These are phyloP conservation scores for Eriosoma lanigerum DNA, from an alignment of 1,140 invertebrate species.

Conservation along the genomic window DNA sequence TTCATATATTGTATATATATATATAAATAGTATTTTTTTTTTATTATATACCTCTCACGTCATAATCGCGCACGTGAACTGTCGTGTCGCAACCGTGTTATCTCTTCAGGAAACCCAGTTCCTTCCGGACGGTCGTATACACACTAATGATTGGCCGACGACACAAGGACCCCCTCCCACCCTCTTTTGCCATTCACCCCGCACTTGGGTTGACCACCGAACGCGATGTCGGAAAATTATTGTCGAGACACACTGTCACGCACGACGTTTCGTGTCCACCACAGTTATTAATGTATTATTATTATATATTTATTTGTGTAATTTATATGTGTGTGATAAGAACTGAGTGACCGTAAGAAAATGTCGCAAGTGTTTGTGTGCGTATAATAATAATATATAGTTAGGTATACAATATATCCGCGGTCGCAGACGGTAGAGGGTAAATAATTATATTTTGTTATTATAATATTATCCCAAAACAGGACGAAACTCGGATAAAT, in stretches of 20 bases:
- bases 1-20: not conserved
- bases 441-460: too few relatives aligned
- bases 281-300: conserved; percentile 46
- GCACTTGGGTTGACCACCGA: not conserved
- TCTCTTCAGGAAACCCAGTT: conserved; percentile 46
- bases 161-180: conserved; percentile 1
- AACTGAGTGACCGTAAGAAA: not conserved
- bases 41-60: conserved; percentile 32
- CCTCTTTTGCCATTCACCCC: not conserved
- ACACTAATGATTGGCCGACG: conserved; percentile 48
- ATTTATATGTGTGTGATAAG: conserved; percentile 34
- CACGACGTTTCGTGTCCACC: conserved; percentile 48
- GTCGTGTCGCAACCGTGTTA: conserved; percentile 40
- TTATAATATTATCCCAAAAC: too few relatives aligned
- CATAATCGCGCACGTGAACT: conserved; percentile 50
- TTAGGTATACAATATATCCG: not conserved
- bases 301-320: not conserved
- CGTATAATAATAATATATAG: not conserved
- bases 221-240: conserved; percentile 24
- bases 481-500: too few relatives aligned
- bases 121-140: conserved; percentile 43
- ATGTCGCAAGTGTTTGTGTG: not conserved
- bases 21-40: conserved; percentile 10
- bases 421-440: not conserved
- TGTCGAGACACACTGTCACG: conserved; percentile 42